Evolutionary conservation across 1,140 invertebrate genomes (phyloP).

Genomic region (Macrobrachium nipponense): DNA sequence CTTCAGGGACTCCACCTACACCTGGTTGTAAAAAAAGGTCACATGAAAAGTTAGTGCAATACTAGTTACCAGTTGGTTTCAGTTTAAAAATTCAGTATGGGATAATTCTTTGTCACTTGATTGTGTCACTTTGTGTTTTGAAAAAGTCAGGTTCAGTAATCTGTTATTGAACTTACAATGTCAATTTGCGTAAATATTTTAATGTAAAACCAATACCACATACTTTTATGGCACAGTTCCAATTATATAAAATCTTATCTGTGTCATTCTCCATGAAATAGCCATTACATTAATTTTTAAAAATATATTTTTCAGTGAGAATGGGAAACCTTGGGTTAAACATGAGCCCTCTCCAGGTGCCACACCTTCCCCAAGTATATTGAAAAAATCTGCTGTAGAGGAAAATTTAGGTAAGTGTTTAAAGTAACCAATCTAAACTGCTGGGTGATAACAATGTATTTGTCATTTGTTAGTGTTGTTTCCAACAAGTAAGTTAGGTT

Average conservation of each 20-base stretch:
- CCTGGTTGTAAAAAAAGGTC: conserved; percentile 30
- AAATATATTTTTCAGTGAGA: conserved; percentile 13
- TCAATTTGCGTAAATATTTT: too few species aligned
- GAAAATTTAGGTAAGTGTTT: conserved; percentile 24
- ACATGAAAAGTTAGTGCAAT: not conserved
- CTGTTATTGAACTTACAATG: too few species aligned
- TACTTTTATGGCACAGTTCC: too few species aligned
- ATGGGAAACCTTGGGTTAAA: conserved; percentile 37
- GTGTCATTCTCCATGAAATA: too few species aligned
- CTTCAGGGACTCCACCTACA: conserved; percentile 28
- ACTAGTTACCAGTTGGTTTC: not conserved
- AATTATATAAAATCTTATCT: too few species aligned
- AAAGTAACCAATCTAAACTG: not conserved
- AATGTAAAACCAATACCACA: too few species aligned
- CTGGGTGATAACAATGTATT: too few species aligned
- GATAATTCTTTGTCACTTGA: not conserved
- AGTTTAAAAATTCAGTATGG: not conserved
- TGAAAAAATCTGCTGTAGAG: conserved; percentile 32
- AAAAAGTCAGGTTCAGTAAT: too few species aligned
- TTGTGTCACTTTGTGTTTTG: not conserved
- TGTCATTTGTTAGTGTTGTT: too few species aligned
- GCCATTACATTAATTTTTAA: not conserved
- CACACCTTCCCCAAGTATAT: conserved; percentile 46
- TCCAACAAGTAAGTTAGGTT: too few species aligned
- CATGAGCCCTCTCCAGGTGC: conserved; percentile 50